A percentile compares a stretch with the other conserved stretches of the same genome.
phyloP scores from a whole-genome alignment of 2,113 vertebrate genomes.

The Morone chrysops region DNA sequence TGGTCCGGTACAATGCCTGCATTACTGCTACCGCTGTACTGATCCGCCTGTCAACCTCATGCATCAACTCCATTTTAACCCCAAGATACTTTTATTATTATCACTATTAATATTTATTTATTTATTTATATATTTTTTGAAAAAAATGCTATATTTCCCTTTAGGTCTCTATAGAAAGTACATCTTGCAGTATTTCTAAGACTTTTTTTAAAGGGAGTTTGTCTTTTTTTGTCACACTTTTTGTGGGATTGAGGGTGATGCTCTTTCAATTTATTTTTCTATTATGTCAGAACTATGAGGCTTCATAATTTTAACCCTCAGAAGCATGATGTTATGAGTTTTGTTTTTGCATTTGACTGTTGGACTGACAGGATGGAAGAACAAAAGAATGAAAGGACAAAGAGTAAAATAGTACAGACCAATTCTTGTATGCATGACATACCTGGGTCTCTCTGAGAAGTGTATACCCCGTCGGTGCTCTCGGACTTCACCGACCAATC shows the following conservation, averaged over 20 bases:
- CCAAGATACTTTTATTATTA: no score
- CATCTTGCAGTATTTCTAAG: not conserved
- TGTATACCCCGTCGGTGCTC: constrained; percentile 89
- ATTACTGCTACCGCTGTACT: not conserved
- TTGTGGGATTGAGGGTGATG: not conserved
- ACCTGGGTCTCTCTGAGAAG: constrained; percentile 92
- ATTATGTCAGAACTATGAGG: not conserved
- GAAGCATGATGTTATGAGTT: not conserved
- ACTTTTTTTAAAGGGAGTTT: not conserved
- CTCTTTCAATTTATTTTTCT: not conserved
- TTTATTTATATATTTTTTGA: not conserved
- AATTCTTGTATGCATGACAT: constrained; percentile 24
- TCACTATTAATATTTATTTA: no score
- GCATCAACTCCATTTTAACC: no score
- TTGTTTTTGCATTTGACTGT: no score
- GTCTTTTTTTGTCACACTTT: not conserved
- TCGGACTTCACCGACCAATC: constrained; percentile 94
- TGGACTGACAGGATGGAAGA: no score
- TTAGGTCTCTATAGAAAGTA: not conserved
- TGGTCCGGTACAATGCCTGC: no score
- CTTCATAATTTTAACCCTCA: not conserved
- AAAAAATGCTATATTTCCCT: no score
- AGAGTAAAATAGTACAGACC: not conserved
- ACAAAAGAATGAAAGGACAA: no score
- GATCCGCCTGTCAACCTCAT: not conserved